Base-by-base conservation (phyloP, 2,888 invertebrate genomes). In the Seladonia tumulorum region DNA sequence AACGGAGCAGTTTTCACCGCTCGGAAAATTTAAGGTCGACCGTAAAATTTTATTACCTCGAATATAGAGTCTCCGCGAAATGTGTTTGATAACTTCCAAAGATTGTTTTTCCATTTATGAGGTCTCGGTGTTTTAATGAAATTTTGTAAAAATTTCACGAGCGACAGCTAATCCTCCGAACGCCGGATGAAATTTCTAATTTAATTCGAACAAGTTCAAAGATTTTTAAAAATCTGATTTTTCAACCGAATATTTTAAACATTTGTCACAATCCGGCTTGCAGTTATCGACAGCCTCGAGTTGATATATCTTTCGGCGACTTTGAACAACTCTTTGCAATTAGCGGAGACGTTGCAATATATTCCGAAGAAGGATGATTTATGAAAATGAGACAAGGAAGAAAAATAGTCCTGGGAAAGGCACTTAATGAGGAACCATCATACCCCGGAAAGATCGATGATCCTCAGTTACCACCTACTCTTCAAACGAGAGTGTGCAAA, bases 11-110 rank as follows among this genome's bases (percentile, higher is more conserved):
- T 83, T 76, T 76, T 76, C 71, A 39, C n/a, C 60, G 45, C 29
- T 45, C 10, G 63, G 78, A 57, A 79, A 79, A 79, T 79, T 84
- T 75, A 83, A 76, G 45, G 60, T 18, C 5, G 25, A 25, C 35
- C 49, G 42, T 85, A 47, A 85, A 85, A 39, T 79, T 85, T 85
- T 72, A 85, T 63, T 63, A 53, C 16, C 22, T 10, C 39, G 53
- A 75, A 45, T 53, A 53, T 66, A 71, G 53, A 18, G 25, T 25
- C 22, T 47, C 42, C 18, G 14, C 29, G 49, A 22, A 73, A 25
- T 35, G 47, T 66, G 29, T 76, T 74, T n/a, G 35, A 10, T 53
- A 39, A 47, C 47, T 72, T 53, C n/a, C 22, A 45, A 70, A 47
- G 25, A 75, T 75, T 76, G 63, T 83, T 78, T 75, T 39, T 68